Evolutionary conservation across 92 coral and sea anemone species (phyloP), one percentile per base, ranked within the genome.

Genomic region (Heteractis magnifica): DNA sequence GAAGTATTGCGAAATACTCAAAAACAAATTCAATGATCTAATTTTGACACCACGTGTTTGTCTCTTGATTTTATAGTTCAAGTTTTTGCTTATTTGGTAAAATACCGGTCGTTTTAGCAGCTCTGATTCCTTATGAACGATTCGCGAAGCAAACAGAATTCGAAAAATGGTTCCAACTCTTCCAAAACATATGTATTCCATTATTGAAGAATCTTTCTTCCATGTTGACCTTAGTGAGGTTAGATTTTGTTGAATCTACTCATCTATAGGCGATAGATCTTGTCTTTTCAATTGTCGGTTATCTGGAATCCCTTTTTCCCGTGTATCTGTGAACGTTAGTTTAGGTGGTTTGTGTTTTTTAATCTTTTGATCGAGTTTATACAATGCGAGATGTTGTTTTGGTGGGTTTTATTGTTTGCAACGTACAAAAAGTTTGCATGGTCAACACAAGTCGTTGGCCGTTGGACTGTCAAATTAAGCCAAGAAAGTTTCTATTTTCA

Each of bases 31-130:
- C 51, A 65, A 71, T 81, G 84, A 71, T 58, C 51, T 51, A 49
- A 70, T 70, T 81, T 81, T 81, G 84, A 81, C 84, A 81, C 84
- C 84, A 81, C 84, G 84, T 81, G 84, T 62, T 71, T 15, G 51
- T 65, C 51, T 79, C 52, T 48, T 62, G 62, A 62, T 79, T 79
- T 60, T 65, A 12, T 4, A 41, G 4, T 68, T 68, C 49, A 68
- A 68, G 10, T 20, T 8, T 48, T 9, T 74, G 53, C 78, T 74
- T 49, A 26, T 49, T 74, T 49, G 15, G 55, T 74, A 4, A 49
- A 74, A 74, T 49, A 26, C 13, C 26, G 4, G 20, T 5, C 51
- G 76, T 72, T 6, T 72, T 26, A 72, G 76, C 20, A 34, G 26
- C 20, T 74, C 56, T 5, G 8, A 74, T 49, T 74, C 13, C 20